A percentile compares a stretch with the other conserved stretches of the same genome.
Conservation (phyloP, 2,888 invertebrate genomes). For the Patella ulyssiponensis region DNA sequence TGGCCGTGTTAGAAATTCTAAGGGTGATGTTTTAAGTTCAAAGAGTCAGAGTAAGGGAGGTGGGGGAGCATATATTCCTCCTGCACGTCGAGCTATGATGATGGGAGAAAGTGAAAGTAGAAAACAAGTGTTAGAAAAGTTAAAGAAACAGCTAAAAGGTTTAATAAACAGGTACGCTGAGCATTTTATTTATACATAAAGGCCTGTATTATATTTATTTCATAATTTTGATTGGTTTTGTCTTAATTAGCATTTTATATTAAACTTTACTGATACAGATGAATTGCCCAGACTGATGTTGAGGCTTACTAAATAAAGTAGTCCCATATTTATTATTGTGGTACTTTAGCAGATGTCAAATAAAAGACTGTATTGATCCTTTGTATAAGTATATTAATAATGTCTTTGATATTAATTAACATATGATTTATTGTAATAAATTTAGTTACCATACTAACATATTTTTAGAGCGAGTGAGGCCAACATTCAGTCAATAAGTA, state of each 20-base stretch:
- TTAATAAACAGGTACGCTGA: constrained; percentile 79
- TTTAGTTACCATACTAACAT: neutral
- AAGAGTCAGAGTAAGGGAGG: constrained; percentile 23
- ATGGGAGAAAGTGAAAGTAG: constrained; percentile 68
- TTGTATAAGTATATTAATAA: neutral
- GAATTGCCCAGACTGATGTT: no score
- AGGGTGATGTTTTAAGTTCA: constrained; percentile 82
- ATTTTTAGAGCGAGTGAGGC: constrained; percentile 78
- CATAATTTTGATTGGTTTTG: no score
- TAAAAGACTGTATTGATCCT: no score
- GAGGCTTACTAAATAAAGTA: no score
- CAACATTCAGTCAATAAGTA: constrained; percentile 88
- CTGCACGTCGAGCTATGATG: constrained; percentile 81
- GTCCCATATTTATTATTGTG: no score
- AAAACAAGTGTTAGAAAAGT: constrained; percentile 77
- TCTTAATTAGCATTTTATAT: no score
- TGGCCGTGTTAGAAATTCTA: constrained; percentile 85
- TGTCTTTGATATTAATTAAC: neutral
- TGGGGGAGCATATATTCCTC: constrained; percentile 85
- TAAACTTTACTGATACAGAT: no score
- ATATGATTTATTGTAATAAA: neutral
- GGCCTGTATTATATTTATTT: no score
- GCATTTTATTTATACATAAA: neutral
- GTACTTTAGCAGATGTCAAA: no score
- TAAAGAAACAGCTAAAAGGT: constrained; percentile 90